Conservation (phyloP, 2,888 invertebrate species). For the Mimas tiliae region DNA sequence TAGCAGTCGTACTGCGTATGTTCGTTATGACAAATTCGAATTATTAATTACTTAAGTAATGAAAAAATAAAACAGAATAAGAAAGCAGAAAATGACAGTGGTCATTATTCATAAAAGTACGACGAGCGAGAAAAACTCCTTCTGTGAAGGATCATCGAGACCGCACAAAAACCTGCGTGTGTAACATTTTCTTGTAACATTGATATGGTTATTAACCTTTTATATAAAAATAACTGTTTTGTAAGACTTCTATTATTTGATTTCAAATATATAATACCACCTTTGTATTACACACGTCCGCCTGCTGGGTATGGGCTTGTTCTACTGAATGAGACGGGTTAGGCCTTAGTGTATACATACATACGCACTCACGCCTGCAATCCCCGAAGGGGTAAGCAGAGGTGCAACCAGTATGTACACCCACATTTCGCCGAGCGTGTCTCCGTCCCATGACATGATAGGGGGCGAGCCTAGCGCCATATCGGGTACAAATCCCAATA, state of each 20-base stretch:
- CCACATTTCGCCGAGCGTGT: no score
- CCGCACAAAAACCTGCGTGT: background rate
- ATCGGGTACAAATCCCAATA: no score
- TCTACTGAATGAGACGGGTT: no score
- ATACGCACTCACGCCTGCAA: no score
- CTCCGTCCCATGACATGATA: no score
- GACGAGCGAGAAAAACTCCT: conserved; percentile 1
- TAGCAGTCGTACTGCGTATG: no score
- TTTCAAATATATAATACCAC: background rate
- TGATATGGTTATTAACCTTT: background rate
- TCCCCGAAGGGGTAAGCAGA: no score
- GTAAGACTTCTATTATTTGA: background rate
- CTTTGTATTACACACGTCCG: background rate
- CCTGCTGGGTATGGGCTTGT: no score
- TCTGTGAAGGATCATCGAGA: conserved; percentile 4
- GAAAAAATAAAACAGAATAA: background rate
- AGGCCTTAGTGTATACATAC: no score
- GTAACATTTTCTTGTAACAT: background rate
- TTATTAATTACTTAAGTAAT: background rate
- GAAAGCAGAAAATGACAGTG: background rate
- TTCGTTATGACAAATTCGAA: no score
- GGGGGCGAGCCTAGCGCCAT: no score
- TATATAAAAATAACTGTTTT: background rate
- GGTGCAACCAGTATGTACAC: no score
- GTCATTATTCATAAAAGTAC: conserved; percentile 18